Percentiles rank a stretch among this genome's conserved stretches.
These are phyloP conservation scores for Exaiptasia diaphana DNA, from an alignment of 64 coral and sea anemone species.

Conservation along the genomic window DNA sequence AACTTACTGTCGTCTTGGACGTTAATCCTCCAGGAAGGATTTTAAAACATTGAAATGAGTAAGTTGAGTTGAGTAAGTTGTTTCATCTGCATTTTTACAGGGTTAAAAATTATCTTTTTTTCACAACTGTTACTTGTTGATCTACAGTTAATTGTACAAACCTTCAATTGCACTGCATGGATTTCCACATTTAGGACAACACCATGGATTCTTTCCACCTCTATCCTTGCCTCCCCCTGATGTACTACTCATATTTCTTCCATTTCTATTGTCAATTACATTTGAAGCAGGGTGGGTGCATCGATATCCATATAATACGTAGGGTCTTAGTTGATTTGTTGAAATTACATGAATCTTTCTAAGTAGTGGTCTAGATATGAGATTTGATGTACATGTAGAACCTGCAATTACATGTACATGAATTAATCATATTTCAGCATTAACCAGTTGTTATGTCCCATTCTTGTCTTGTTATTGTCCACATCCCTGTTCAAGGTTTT, in stretches of 20 bases:
- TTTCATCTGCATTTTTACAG: too few species aligned
- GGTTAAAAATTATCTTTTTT: too few species aligned
- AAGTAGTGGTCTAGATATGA: not conserved
- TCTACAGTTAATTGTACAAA: slow-evolving; percentile 27
- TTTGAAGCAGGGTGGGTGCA: not conserved
- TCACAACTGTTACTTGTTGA: too few species aligned
- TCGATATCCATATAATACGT: not conserved
- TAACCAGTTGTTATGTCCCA: not conserved
- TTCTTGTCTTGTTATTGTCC: not conserved
- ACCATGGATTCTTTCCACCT: slow-evolving; percentile 69
- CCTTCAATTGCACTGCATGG: slow-evolving; percentile 84
- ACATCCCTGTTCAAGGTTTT: too few species aligned
- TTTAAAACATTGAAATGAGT: too few species aligned
- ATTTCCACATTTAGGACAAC: slow-evolving; percentile 92
- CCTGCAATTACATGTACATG: not conserved
- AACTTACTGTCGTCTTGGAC: too few species aligned
- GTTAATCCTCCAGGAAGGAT: too few species aligned
- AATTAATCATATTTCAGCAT: not conserved
- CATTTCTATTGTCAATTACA: not conserved
- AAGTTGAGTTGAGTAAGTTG: too few species aligned
- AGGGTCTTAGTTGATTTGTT: not conserved
- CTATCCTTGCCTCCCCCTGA: slow-evolving; percentile 63
- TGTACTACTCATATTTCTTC: not conserved
- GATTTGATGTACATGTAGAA: not conserved
- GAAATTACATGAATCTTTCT: not conserved